Conservation (phyloP, 2,113 vertebrate species). For the Panurus biarmicus region DNA sequence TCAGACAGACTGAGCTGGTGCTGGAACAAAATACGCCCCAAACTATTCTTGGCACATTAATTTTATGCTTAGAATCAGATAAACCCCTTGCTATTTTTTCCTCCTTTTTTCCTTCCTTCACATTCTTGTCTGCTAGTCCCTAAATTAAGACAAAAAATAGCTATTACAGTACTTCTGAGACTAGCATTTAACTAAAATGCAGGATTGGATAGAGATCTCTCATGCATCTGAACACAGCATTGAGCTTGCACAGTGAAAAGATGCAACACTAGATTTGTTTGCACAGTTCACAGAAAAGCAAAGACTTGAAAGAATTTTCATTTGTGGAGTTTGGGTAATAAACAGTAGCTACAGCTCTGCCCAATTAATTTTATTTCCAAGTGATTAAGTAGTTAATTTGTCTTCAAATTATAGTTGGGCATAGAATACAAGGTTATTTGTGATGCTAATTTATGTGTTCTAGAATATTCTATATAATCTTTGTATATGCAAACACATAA, state of each 20-base stretch:
- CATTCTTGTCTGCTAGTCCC: background rate
- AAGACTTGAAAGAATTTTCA: background rate
- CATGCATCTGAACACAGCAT: background rate
- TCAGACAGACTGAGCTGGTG: background rate
- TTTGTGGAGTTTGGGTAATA: background rate
- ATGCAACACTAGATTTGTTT: background rate
- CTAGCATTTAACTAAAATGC: background rate
- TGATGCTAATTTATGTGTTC: background rate
- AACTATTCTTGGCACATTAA: background rate
- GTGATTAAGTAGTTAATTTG: background rate
- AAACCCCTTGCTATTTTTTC: background rate
- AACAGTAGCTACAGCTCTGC: background rate
- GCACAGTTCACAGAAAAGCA: background rate
- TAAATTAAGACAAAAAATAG: background rate
- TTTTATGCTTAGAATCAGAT: background rate
- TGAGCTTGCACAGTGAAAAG: background rate
- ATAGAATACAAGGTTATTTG: background rate
- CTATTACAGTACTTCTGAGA: background rate
- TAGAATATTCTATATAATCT: background rate
- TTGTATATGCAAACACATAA: background rate
- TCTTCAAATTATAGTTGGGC: background rate
- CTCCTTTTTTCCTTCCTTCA: background rate
- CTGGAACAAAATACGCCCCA: background rate
- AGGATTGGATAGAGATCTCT: background rate
- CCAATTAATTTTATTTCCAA: background rate